These are phyloP conservation scores for Lethrus apterus DNA, from an alignment of 1,140 invertebrate genomes.

Conservation along the genomic window DNA sequence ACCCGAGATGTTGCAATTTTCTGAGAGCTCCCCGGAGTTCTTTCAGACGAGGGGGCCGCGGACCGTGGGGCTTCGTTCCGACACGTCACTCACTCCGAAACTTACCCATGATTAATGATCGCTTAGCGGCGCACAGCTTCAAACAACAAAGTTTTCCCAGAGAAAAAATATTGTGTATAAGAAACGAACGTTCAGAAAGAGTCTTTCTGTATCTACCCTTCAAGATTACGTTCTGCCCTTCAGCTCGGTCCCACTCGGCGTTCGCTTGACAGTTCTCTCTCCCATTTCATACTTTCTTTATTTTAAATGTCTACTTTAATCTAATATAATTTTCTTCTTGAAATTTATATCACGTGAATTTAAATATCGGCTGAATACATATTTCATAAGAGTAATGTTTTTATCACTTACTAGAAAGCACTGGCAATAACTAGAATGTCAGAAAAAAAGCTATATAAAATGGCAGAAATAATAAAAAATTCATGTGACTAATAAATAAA, in stretches of 20 bases:
- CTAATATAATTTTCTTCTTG: constrained; percentile 22
- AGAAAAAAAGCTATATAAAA: too few relatives aligned
- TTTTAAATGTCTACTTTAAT: constrained; percentile 21
- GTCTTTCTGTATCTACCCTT: constrained; percentile 41
- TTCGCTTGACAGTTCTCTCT: constrained; percentile 22
- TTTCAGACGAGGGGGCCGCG: constrained; percentile 28
- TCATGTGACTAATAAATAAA: too few relatives aligned
- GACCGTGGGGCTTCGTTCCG: constrained; percentile 29
- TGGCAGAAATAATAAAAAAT: too few relatives aligned
- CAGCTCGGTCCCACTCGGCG: constrained; percentile 25
- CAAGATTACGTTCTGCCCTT: constrained; percentile 36
- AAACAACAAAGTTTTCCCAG: constrained; percentile 60
- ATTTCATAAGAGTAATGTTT: too few relatives aligned
- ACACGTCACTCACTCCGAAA: constrained; percentile 55
- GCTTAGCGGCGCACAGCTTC: constrained; percentile 47
- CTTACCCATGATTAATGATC: constrained; percentile 57
- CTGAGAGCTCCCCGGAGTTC: constrained; percentile 39
- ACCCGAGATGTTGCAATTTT: constrained; percentile 40
- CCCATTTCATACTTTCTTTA: constrained; percentile 21
- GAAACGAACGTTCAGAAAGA: constrained; percentile 45
- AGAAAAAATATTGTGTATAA: constrained; percentile 50
- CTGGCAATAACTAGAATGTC: too few relatives aligned
- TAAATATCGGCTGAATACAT: too few relatives aligned
- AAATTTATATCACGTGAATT: constrained; percentile 3
- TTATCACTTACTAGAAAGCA: too few relatives aligned